A percentile compares a stretch with the other conserved stretches of the same genome.
Conservation (phyloP, 2,113 vertebrate species). For the Athene cunicularia region DNA sequence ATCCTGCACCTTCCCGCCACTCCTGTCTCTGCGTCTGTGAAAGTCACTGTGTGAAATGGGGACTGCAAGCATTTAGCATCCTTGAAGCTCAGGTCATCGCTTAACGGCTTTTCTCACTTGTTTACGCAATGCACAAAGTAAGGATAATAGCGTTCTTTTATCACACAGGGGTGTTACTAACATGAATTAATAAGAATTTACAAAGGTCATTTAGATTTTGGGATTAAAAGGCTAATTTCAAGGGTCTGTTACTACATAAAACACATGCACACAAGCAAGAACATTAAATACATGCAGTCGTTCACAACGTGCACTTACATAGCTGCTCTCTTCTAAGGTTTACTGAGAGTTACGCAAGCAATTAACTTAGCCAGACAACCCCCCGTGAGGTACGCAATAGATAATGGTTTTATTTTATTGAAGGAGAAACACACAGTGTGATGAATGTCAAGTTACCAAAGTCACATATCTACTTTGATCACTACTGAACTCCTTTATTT, state of each 20-base stretch:
- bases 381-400: background rate
- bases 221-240: slow-evolving; percentile 1
- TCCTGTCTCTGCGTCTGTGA: background rate
- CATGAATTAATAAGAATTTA: background rate
- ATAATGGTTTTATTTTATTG: background rate
- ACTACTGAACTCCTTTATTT: background rate
- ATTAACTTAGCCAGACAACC: background rate
- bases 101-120: background rate
- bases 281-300: background rate
- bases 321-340: background rate
- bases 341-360: background rate
- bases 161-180: background rate
- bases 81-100: background rate
- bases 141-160: background rate
- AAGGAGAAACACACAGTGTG: background rate
- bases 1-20: background rate
- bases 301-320: background rate
- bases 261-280: background rate
- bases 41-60: background rate
- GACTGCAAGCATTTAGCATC: background rate
- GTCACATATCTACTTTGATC: background rate
- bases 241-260: background rate
- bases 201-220: background rate
- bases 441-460: background rate
- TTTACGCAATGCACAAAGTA: background rate